Evolutionary conservation across 2,113 vertebrate species (phyloP).

Genomic region (Sphaerodactylus townsendi): DNA sequence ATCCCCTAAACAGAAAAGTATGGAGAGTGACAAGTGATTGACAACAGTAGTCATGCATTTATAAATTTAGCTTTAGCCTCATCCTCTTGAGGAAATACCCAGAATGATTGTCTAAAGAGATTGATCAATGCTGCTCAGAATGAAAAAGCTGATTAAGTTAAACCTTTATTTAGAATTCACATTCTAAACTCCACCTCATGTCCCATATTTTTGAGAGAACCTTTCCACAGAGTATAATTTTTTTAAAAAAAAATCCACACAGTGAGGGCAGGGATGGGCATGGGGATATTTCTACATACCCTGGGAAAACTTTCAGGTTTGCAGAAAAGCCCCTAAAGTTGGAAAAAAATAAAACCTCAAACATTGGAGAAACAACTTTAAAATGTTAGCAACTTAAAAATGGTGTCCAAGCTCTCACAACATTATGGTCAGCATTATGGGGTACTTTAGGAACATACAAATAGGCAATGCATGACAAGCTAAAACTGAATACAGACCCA

Average conservation of each 20-base stretch:
- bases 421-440: too few species aligned
- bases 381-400: too few species aligned
- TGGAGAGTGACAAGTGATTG: conserved; percentile 20
- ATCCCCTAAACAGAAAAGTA: conserved; percentile 1
- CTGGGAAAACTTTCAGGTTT: too few species aligned
- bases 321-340: too few species aligned
- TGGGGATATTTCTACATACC: too few species aligned
- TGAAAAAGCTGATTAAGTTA: conserved; percentile 12
- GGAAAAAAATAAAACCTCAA: too few species aligned
- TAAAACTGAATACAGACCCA: neutral
- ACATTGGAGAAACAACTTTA: too few species aligned
- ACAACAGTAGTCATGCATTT: neutral
- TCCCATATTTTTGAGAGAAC: conserved; percentile 43
- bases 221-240: too few species aligned
- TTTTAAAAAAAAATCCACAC: too few species aligned
- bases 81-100: conserved; percentile 25
- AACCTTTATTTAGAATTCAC: conserved; percentile 18
- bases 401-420: too few species aligned
- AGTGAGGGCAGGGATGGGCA: too few species aligned
- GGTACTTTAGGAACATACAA: too few species aligned
- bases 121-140: neutral
- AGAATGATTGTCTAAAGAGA: neutral
- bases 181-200: conserved; percentile 17
- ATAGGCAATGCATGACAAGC: neutral
- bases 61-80: conserved; percentile 41